Base-by-base conservation (phyloP, 2,888 invertebrate species). In the Drosophila merina region DNA sequence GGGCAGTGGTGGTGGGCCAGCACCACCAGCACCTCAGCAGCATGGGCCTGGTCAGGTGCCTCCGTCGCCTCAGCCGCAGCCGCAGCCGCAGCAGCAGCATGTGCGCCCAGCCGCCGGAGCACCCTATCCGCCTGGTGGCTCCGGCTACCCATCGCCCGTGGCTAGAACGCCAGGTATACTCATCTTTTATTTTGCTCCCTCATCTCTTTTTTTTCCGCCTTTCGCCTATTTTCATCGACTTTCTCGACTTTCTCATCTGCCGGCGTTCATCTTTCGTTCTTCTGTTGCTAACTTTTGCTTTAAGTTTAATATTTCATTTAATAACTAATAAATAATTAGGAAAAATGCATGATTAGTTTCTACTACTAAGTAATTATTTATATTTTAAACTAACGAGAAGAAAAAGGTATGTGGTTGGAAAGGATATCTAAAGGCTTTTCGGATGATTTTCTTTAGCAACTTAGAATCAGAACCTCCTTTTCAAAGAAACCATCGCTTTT, bases 111-210 rank as follows among this genome's bases (percentile, higher is more conserved):
- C 78, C 57, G 77, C 79, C 82, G 84, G 83, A 80, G 86, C 85
- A 83, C 90, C 91, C 82, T 91, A 90, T 89, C 91, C 90, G 78
- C 88, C 89, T 92, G 87, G 92, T 85, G 89, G 88, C 86, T 91
- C 88, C 73, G 82, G 85, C 74, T 89, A 89, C 78, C 90, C 88
- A 88, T 79, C 91, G 88, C 90, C 92, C 89, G 91, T 92, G 89
- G 90, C 91, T 88, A 91, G 92, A 89, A 88, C 91, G 89, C 92
- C 91, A 92, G 92, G 92, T 92, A 91, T 86, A 85, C 60, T 84
- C 81, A 84, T 81, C 69, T 66, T 77, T 76, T 76, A 59, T 75
- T 68, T 76, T 75, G 64, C 59, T 74, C 57, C 73, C 69, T 68
- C 48, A 74, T 68, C 42, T 56, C 59, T 44, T 30, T 54, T 72